These are phyloP conservation scores for Palaemon carinicauda DNA, from an alignment of 1,140 invertebrate species.

Conservation along the genomic window DNA sequence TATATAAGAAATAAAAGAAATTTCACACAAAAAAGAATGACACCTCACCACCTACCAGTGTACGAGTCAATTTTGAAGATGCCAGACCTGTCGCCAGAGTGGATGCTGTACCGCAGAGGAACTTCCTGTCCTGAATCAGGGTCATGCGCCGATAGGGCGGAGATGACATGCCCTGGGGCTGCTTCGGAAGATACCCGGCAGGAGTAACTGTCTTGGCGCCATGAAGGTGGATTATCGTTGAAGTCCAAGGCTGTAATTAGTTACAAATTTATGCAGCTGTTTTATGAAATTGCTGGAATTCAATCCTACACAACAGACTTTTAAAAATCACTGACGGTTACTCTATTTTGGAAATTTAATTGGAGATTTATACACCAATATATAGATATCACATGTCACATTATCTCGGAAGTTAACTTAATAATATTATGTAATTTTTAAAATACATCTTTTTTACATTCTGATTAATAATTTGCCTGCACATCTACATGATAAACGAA, in stretches of 20 bases:
- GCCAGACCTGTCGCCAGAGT: slow-evolving; percentile 16
- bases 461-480: too few species aligned
- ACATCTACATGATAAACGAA: too few species aligned
- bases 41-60: neutral
- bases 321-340: too few species aligned
- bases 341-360: neutral
- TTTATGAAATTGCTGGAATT: neutral
- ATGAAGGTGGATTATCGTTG: slow-evolving; percentile 21
- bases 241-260: slow-evolving; percentile 3
- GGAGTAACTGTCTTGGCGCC: slow-evolving; percentile 15
- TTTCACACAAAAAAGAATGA: too few species aligned
- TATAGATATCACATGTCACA: too few species aligned
- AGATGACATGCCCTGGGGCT: slow-evolving; percentile 66
- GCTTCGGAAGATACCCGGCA: neutral
- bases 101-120: slow-evolving; percentile 24
- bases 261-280: neutral
- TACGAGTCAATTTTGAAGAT: slow-evolving; percentile 25
- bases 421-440: too few species aligned
- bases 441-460: too few species aligned
- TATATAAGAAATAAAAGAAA: too few species aligned
- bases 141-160: slow-evolving; percentile 80
- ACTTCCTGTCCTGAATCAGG: slow-evolving; percentile 69
- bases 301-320: too few species aligned
- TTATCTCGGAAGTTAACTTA: too few species aligned
- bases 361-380: neutral